phyloP scores from a whole-genome alignment of 1,140 invertebrate genomes.

The Araneus ventricosus region DNA sequence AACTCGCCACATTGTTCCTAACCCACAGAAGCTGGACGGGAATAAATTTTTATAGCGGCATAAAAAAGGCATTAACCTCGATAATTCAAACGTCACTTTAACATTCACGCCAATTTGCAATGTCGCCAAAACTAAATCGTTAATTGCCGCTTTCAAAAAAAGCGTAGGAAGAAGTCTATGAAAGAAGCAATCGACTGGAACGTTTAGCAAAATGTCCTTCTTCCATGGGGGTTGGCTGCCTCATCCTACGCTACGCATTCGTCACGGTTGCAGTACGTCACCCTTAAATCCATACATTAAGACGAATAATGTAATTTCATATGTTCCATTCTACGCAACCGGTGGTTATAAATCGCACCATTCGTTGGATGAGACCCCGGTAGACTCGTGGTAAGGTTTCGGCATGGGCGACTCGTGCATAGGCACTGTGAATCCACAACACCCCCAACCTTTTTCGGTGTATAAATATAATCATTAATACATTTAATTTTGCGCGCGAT shows the following conservation, averaged over 20 bases:
- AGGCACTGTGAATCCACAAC: too few species aligned
- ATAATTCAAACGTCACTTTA: slow-evolving; percentile 2
- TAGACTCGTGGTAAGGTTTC: too few species aligned
- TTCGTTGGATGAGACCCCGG: too few species aligned
- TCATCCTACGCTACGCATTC: not conserved
- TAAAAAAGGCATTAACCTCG: slow-evolving; percentile 8
- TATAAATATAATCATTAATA: too few species aligned
- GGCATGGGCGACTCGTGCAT: too few species aligned
- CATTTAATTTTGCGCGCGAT: too few species aligned
- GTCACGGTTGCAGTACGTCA: not conserved
- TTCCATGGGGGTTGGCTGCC: not conserved
- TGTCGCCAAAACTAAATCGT: slow-evolving; percentile 21
- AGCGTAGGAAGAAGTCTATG: not conserved
- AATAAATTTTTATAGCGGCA: not conserved
- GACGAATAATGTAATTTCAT: too few species aligned
- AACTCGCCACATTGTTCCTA: not conserved
- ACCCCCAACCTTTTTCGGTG: too few species aligned
- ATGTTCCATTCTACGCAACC: too few species aligned
- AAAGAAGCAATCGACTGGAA: not conserved
- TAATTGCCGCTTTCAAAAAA: slow-evolving; percentile 1
- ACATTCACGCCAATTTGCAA: slow-evolving; percentile 21
- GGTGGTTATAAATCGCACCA: too few species aligned
- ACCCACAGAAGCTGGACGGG: not conserved
- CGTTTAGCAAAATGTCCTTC: not conserved
- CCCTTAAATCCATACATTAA: too few species aligned